Conservation (phyloP, 2,797 vertebrate species). For the Sebastes ruberrimus region DNA sequence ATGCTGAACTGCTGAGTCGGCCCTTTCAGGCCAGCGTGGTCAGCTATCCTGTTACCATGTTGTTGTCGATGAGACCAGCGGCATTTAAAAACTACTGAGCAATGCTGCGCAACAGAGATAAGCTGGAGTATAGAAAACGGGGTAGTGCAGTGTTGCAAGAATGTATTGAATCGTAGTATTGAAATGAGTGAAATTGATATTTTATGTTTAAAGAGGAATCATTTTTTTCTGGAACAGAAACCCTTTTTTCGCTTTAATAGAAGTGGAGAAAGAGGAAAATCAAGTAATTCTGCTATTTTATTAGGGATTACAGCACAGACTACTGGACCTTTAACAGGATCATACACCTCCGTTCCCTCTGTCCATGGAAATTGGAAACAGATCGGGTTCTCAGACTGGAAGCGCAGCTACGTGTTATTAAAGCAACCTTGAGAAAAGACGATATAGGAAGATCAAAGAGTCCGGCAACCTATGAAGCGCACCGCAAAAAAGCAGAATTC, state of each 20-base stretch:
- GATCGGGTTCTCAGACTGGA: neutral
- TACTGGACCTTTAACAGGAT: neutral
- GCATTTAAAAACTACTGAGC: constrained; percentile 18
- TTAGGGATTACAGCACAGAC: neutral
- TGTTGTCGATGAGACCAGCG: constrained; percentile 19
- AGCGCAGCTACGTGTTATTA: constrained; percentile 11
- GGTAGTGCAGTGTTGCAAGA: neutral
- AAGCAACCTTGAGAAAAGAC: constrained; percentile 51
- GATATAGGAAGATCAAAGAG: constrained; percentile 53
- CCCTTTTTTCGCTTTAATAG: neutral
- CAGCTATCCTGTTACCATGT: constrained; percentile 43
- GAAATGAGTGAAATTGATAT: constrained; percentile 10
- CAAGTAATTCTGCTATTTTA: neutral
- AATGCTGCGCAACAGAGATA: constrained; percentile 44
- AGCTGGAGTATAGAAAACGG: constrained; percentile 3
- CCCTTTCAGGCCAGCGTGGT: constrained; percentile 1
- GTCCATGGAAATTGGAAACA: constrained; percentile 9
- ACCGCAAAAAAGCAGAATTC: constrained; percentile 25
- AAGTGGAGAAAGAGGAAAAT: neutral
- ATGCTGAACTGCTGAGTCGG: constrained; percentile 45
- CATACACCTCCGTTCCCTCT: neutral
- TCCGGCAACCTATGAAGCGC: constrained; percentile 11
- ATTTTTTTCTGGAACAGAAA: neutral
- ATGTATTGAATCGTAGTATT: constrained; percentile 2
- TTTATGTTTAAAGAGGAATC: constrained; percentile 16